Evolutionary conservation across 2,888 invertebrate genomes (phyloP), one percentile per base, ranked within the genome.

Genomic region (Nipponacmea schrenckii): DNA sequence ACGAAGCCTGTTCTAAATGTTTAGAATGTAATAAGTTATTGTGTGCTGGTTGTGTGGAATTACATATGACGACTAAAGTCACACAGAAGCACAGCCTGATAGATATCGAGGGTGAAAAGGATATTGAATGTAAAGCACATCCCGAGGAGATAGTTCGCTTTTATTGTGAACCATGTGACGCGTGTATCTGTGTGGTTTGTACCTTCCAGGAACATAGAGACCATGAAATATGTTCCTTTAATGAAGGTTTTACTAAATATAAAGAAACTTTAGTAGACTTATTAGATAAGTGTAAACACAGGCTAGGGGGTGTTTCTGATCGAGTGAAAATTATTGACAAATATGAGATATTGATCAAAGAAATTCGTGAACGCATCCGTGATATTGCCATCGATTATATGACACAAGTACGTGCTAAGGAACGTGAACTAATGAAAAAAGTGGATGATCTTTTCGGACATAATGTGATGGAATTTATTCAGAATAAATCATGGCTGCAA

Each of bases 121-220:
- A 86, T 66, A 85, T 88, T 10, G 84, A 85, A 67, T 89, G 89
- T 71, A 88, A 87, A 74, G 80, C 73, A 7, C 89, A 89, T 65
- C 80, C 80, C 0, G 87, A 86, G 48, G 89, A 89, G 75, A 80
- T 82, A 27, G 86, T 88, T 0, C 79, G 88, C 1, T 89, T 87
- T 77, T 89, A 87, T 77, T 89, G 89, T 71, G 88, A 88, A 72
- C 85, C 85, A 1, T 89, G 89, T 75, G 86, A 88, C 64, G 80
- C 81, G 66, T 88, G 88, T 67, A 83, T 89, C 20, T 89, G 89
- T 80, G 84, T 89, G 39, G 81, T 89, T 17, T 89, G 89, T 71
- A 86, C 88, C 14, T 89, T 89, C 78, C 87, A 88, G 67, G 87
- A 87, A 69, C 89, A 89, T 75, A 77, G 83, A 20, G 86, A 86